Evolutionary conservation across 2,113 vertebrate genomes (phyloP).

Genomic region (Chunga burmeisteri): DNA sequence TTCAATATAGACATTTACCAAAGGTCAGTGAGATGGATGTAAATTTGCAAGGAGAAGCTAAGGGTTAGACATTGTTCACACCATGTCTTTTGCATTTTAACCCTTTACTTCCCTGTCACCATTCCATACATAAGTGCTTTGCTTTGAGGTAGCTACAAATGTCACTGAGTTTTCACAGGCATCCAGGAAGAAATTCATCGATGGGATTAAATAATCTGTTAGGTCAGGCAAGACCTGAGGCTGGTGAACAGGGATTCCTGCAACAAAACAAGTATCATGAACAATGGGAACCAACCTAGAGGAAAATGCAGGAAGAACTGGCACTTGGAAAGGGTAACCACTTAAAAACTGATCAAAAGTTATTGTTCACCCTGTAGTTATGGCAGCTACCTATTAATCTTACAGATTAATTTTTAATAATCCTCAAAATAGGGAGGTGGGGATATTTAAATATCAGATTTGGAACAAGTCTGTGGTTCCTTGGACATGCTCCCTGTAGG

Average conservation of each 20-base stretch:
- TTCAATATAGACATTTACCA: neutral
- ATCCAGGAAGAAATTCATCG: neutral
- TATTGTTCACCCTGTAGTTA: neutral
- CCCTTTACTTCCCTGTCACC: neutral
- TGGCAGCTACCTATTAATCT: neutral
- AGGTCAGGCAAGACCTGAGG: neutral
- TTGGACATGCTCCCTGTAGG: neutral
- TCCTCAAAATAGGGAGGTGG: neutral
- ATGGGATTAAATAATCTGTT: neutral
- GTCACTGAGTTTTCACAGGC: neutral
- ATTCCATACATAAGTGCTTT: neutral
- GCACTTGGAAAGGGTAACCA: neutral
- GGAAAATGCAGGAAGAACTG: neutral
- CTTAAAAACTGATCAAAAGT: neutral
- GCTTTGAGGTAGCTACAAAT: neutral
- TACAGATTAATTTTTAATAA: neutral
- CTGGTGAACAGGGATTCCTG: neutral
- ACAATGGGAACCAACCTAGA: neutral
- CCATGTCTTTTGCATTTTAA: neutral
- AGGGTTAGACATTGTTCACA: neutral
- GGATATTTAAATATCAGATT: neutral
- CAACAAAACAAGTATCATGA: neutral
- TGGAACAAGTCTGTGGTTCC: neutral
- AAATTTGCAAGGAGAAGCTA: neutral
- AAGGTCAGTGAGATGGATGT: fast-evolving